A percentile compares a stretch with the other conserved stretches of the same genome.
Conservation (phyloP, 2,113 vertebrate species). For the Lepidothrix coronata region DNA sequence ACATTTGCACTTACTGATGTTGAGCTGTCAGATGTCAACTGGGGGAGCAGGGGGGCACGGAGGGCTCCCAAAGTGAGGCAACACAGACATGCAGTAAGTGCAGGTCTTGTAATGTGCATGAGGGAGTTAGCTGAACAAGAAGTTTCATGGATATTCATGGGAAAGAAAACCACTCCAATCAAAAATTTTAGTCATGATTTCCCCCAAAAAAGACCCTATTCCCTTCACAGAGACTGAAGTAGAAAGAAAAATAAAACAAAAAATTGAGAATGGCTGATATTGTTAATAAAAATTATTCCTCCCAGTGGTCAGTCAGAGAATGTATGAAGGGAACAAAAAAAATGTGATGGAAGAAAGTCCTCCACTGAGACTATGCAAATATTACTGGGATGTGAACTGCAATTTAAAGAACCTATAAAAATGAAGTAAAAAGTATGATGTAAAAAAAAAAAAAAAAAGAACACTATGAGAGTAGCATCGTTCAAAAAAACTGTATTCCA, state of each 20-base stretch:
- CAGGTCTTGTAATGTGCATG: background rate
- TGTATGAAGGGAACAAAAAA: background rate
- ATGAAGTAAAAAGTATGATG: background rate
- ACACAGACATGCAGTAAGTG: background rate
- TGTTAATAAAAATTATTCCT: conserved; percentile 17
- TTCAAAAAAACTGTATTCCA: background rate
- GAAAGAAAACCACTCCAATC: background rate
- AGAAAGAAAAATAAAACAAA: background rate
- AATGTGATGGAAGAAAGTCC: background rate
- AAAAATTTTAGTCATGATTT: background rate
- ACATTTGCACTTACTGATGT: background rate
- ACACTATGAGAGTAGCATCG: background rate
- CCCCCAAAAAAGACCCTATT: background rate
- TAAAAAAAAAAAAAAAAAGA: background rate
- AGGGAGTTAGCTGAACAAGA: background rate
- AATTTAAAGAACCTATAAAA: background rate
- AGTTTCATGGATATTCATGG: background rate
- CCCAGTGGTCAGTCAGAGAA: conserved; percentile 4
- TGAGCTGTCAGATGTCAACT: background rate
- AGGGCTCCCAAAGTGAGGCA: background rate
- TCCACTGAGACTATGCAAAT: background rate
- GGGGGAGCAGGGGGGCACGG: background rate
- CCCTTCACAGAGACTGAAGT: background rate
- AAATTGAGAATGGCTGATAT: background rate
- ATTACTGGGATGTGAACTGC: background rate